These are phyloP conservation scores for Graphium colonna DNA, from an alignment of 2,888 invertebrate species.

Conservation along the genomic window DNA sequence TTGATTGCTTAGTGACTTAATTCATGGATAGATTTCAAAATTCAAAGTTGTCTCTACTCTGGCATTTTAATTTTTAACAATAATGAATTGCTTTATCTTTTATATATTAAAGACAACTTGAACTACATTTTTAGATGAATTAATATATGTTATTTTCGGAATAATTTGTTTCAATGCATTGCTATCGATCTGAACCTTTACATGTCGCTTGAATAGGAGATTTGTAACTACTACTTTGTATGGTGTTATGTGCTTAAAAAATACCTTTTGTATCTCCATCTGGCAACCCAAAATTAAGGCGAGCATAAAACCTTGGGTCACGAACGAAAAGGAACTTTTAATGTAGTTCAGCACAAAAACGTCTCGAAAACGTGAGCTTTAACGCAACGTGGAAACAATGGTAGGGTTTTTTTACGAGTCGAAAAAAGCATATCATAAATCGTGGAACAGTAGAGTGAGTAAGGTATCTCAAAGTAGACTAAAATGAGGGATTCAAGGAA, in stretches of 20 bases:
- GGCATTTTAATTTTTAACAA: too few relatives aligned
- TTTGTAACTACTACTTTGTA: not conserved
- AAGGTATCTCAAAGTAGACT: not conserved
- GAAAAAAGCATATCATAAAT: not conserved
- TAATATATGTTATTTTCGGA: too few relatives aligned
- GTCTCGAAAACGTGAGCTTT: conserved; percentile 20
- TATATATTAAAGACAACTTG: too few relatives aligned
- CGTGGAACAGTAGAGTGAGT: not conserved
- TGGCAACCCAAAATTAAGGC: conserved; percentile 7
- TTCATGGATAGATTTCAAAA: too few relatives aligned
- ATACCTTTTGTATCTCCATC: not conserved
- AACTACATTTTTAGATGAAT: too few relatives aligned
- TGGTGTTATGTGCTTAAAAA: not conserved
- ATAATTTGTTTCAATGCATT: not conserved
- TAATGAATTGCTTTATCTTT: too few relatives aligned
- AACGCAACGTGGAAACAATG: conserved; percentile 14
- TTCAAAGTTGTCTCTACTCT: too few relatives aligned
- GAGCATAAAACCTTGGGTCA: conserved; percentile 13
- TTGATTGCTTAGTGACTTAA: too few relatives aligned
- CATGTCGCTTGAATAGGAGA: not conserved
- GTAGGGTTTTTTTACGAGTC: conserved; percentile 1
- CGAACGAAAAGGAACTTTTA: conserved; percentile 18
- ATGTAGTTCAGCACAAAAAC: conserved; percentile 16
- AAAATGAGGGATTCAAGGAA: not conserved
- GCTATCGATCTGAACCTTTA: not conserved